Percentiles rank a stretch among this genome's conserved stretches.
Evolutionary conservation across 2,113 vertebrate species (phyloP).

Genomic region (Chinchilla lanigera): DNA sequence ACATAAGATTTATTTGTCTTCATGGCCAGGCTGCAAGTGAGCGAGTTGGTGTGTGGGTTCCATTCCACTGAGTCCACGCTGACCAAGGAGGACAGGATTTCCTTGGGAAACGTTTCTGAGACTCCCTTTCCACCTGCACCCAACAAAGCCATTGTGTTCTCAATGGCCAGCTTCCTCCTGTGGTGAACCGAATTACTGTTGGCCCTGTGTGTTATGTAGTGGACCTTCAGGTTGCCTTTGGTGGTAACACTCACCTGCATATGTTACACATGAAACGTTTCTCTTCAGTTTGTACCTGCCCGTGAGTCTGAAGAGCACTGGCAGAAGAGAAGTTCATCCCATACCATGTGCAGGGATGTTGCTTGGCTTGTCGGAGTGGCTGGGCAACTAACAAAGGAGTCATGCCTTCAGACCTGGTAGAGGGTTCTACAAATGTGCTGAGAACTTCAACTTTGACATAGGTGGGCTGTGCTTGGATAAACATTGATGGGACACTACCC

Average conservation of each 20-base stretch:
- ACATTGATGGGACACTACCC: conserved; percentile 85
- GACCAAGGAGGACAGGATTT: conserved; percentile 88
- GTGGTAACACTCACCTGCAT: conserved; percentile 96
- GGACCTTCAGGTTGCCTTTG: conserved; percentile 98
- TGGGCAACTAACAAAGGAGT: conserved; percentile 86
- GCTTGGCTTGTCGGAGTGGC: conserved; percentile 92
- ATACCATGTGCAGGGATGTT: conserved; percentile 93
- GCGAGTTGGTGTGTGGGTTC: conserved; percentile 95
- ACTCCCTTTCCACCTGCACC: not conserved
- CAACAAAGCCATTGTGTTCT: not conserved
- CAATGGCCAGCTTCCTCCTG: not conserved
- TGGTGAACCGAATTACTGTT: conserved; percentile 92
- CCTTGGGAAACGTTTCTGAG: not conserved
- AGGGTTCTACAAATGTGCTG: conserved; percentile 89
- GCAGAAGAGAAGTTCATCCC: conserved; percentile 98
- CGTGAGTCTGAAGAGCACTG: conserved; percentile 97
- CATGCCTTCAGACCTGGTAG: conserved; percentile 88
- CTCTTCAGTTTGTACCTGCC: conserved; percentile 97
- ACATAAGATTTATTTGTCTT: conserved; percentile 91
- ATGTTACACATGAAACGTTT: conserved; percentile 98
- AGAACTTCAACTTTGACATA: conserved; percentile 95
- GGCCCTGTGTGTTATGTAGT: conserved; percentile 73
- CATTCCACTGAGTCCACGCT: conserved; percentile 93
- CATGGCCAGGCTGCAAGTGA: conserved; percentile 93
- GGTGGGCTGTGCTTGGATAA: conserved; percentile 91